Base-by-base conservation (phyloP, 2,113 vertebrate genomes). In the Eclectus roratus region DNA sequence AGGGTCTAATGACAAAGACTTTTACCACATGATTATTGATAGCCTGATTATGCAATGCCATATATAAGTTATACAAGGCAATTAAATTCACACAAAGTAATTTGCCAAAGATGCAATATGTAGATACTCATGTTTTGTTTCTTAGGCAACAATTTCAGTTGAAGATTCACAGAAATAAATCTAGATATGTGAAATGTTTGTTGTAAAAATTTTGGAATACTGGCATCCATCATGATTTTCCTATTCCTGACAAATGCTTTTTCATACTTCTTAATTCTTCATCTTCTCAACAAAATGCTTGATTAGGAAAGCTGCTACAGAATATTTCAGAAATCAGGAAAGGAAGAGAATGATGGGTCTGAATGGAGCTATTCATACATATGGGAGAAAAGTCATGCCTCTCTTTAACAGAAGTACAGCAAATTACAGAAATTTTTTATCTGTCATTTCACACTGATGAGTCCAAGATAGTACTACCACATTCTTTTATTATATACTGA, bases 91-190 rank as follows among this genome's bases (percentile, higher is more conserved):
- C 43, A 68, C 13, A 66, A 65, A 91, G 60, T 9, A 17, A 13
- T 84, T 66, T 88, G 35, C 60, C 39, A 80, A 60, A 87, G 91
- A 58, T 63, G 29, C 61, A 47, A 50, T 77, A 44, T 66, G 74
- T 92, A 83, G 95, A 85, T 31, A 91, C 65, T 93, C 52, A 28
- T 91, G 33, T 95, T 97, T 97, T 94, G 91, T 97, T 98, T 88
- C 97, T 95, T 84, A 87, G 94, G 73, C 85, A 97, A 96, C 83
- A 81, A 84, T 76, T 91, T 55, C 50, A 84, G 94, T 85, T 56
- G 29, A 88, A 73, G 66, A 84, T 91, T 88, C 76, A 82, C 9
- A 88, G 71, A 78, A 96, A 56, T 86, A 69, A 86, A 52, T 93
- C 76, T 85, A 81, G 81, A 81, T 92, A 58, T 86, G 46, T 71